Percentiles rank a stretch among this genome's conserved stretches.
phyloP scores from a whole-genome alignment of 2,888 invertebrate genomes.

The Drosophila kanekoi region DNA sequence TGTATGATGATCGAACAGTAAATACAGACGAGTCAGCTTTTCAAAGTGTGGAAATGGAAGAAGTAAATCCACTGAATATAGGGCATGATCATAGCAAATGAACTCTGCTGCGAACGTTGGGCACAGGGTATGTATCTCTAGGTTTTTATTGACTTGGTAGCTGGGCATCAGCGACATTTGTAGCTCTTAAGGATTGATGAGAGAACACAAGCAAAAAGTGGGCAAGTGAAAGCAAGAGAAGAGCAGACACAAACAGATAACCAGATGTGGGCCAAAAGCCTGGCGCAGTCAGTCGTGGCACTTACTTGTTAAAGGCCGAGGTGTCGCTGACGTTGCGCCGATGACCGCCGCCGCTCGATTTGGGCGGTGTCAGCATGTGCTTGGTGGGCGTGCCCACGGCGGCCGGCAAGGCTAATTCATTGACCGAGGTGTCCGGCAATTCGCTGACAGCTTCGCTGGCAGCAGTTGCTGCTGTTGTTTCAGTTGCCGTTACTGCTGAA shows the following conservation, averaged over 20 bases:
- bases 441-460: slow-evolving; percentile 36
- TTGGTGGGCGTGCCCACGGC: slow-evolving; percentile 78
- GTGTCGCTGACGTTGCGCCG: slow-evolving; percentile 94
- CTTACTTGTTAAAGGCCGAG: slow-evolving; percentile 92
- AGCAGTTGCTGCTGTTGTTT: slow-evolving; percentile 47
- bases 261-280: slow-evolving; percentile 10
- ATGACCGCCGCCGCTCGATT: slow-evolving; percentile 86
- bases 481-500: slow-evolving; percentile 22
- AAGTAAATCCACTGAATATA: too few species aligned
- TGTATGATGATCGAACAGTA: not conserved
- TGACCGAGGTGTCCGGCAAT: slow-evolving; percentile 29
- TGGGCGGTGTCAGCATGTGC: slow-evolving; percentile 82
- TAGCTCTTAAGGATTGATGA: slow-evolving; percentile 50
- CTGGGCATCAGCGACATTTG: slow-evolving; percentile 54
- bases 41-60: too few species aligned
- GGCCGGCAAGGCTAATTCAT: slow-evolving; percentile 33
- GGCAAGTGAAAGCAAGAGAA: slow-evolving; percentile 56
- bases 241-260: slow-evolving; percentile 64
- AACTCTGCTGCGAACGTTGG: not conserved
- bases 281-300: slow-evolving; percentile 18
- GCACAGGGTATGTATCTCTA: not conserved
- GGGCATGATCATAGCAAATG: too few species aligned
- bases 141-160: slow-evolving; percentile 64
- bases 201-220: slow-evolving; percentile 35
- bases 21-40: too few species aligned